Evolutionary conservation across 2,797 vertebrate species (phyloP).

Genomic region (Phataginus tricuspis): DNA sequence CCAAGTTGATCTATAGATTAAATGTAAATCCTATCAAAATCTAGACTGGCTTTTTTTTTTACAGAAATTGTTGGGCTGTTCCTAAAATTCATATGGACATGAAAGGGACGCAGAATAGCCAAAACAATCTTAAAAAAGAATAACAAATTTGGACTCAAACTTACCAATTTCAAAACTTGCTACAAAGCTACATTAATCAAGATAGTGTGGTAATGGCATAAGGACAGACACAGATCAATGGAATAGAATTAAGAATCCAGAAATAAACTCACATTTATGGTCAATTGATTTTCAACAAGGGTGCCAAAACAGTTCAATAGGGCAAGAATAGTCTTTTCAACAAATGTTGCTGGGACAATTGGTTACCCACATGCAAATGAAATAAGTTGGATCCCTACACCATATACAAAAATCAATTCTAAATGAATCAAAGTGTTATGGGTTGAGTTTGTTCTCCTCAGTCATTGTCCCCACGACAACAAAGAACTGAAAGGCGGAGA

Average conservation of each 20-base stretch:
- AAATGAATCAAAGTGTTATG: not conserved
- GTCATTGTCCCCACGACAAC: too few species aligned
- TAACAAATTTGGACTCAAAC: not conserved
- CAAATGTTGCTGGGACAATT: not conserved
- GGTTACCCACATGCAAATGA: not conserved
- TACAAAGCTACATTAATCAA: not conserved
- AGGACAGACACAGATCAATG: not conserved
- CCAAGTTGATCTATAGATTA: not conserved
- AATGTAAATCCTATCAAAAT: not conserved
- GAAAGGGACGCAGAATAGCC: not conserved
- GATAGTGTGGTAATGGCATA: not conserved
- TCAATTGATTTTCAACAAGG: not conserved
- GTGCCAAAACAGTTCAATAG: constrained; percentile 32
- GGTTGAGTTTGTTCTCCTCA: too few species aligned
- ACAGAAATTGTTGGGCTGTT: constrained; percentile 4
- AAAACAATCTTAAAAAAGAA: constrained; percentile 32
- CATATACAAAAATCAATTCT: not conserved
- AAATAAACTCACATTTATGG: constrained; percentile 9
- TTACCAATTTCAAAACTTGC: constrained; percentile 8
- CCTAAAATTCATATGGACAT: not conserved
- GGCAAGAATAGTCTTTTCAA: not conserved
- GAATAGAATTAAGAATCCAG: not conserved
- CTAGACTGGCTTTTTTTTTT: not conserved
- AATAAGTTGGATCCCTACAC: not conserved
- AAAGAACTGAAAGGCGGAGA: too few species aligned